Conservation (phyloP, 2,888 invertebrate species). For the Catonia carolina region DNA sequence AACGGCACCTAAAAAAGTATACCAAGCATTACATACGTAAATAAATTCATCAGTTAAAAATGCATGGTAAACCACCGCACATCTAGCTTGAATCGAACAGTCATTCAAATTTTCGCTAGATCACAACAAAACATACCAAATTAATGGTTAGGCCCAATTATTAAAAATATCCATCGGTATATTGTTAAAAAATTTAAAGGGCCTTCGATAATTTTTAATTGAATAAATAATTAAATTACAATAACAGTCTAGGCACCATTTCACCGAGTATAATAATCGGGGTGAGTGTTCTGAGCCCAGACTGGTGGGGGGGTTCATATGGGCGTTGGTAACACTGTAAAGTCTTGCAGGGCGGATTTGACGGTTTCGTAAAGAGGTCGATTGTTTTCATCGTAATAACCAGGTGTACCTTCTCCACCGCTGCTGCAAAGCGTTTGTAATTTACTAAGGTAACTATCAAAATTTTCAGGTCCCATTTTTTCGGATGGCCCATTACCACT, state of each 20-base stretch:
- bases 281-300: conserved; percentile 10
- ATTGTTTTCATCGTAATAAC: conserved; percentile 64
- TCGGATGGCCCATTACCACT: conserved; percentile 45
- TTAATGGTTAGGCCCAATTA: no score
- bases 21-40: no score
- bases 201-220: no score
- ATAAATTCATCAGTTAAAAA: no score
- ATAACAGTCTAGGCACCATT: neutral
- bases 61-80: no score
- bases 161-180: no score
- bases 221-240: no score
- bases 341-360: conserved; percentile 86
- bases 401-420: conserved; percentile 20
- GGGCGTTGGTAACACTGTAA: conserved; percentile 80
- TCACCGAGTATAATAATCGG: conserved; percentile 13
- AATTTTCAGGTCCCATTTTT: conserved; percentile 39
- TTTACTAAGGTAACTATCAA: conserved; percentile 87
- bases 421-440: conserved; percentile 72
- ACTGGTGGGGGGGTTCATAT: conserved; percentile 27
- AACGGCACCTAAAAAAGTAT: no score
- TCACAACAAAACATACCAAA: no score
- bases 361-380: conserved; percentile 84
- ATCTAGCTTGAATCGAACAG: no score
- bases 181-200: no score
- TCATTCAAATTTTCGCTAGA: no score